Conservation (phyloP, 2,113 vertebrate species). For the Willisornis vidua region DNA sequence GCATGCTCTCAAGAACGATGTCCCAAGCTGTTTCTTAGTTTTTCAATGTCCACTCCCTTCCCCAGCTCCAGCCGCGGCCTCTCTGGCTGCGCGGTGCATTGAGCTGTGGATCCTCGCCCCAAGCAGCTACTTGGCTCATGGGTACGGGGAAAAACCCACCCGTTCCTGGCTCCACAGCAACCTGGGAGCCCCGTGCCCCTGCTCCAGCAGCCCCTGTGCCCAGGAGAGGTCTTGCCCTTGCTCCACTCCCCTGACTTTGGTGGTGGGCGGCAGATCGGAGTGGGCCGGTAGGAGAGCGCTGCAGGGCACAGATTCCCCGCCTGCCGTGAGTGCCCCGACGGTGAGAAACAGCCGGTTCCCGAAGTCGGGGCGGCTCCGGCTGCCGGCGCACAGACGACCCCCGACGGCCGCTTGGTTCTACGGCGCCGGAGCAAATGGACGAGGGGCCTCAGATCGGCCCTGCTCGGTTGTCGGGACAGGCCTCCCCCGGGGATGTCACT, state of each 20-base stretch:
- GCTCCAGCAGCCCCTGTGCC: neutral
- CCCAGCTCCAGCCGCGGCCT: neutral
- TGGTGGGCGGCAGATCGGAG: neutral
- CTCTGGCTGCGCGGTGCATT: neutral
- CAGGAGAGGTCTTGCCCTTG: neutral
- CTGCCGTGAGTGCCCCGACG: neutral
- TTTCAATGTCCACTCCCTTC: neutral
- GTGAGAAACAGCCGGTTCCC: neutral
- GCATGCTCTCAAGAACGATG: neutral
- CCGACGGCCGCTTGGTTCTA: neutral
- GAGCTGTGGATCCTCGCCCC: neutral
- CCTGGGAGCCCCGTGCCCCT: neutral
- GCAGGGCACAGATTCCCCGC: neutral
- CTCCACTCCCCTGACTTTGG: neutral
- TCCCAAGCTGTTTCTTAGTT: neutral
- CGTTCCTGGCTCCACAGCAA: neutral
- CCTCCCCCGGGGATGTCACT: neutral
- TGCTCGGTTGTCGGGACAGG: neutral
- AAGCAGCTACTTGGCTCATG: neutral
- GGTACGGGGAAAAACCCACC: neutral
- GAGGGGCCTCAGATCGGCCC: neutral
- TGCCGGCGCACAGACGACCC: neutral
- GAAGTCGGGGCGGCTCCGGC: neutral
- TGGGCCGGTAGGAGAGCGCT: neutral
- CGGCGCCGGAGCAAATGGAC: neutral